Evolutionary conservation across 2,113 vertebrate species (phyloP).

Genomic region (Percopsis transmontana): DNA sequence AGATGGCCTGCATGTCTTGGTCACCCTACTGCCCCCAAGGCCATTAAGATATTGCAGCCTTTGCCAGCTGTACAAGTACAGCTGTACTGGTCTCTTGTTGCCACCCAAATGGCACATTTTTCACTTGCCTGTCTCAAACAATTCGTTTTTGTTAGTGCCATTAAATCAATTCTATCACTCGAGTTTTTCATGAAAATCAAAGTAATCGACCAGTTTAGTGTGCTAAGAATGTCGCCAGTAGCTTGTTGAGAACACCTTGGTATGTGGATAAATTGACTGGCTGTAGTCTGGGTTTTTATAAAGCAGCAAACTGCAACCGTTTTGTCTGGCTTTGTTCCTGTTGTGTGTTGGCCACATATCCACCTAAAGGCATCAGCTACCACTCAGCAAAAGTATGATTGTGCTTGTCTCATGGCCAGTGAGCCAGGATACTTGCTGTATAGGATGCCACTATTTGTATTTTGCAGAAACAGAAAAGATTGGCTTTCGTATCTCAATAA

Average conservation of each 20-base stretch:
- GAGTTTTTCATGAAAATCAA: conserved; percentile 22
- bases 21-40: neutral
- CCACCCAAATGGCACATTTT: conserved; percentile 21
- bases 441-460: neutral
- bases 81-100: neutral
- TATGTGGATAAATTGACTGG: conserved; percentile 44
- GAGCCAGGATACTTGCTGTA: neutral
- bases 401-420: neutral
- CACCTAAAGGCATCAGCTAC: neutral
- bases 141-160: conserved; percentile 35
- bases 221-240: conserved; percentile 34
- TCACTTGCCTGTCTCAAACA: conserved; percentile 26
- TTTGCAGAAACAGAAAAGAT: neutral
- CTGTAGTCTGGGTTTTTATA: conserved; percentile 21
- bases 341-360: neutral
- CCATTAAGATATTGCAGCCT: neutral
- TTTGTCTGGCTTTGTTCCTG: neutral
- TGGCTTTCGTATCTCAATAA: conserved; percentile 7
- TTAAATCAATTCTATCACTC: conserved; percentile 19
- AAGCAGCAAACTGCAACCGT: neutral
- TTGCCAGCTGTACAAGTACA: conserved; percentile 3
- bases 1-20: neutral
- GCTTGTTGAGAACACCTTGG: conserved; percentile 10
- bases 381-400: neutral
- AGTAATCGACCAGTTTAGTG: neutral